Base-by-base conservation (phyloP, 2,113 vertebrate genomes). In the Sceloporus undulatus region DNA sequence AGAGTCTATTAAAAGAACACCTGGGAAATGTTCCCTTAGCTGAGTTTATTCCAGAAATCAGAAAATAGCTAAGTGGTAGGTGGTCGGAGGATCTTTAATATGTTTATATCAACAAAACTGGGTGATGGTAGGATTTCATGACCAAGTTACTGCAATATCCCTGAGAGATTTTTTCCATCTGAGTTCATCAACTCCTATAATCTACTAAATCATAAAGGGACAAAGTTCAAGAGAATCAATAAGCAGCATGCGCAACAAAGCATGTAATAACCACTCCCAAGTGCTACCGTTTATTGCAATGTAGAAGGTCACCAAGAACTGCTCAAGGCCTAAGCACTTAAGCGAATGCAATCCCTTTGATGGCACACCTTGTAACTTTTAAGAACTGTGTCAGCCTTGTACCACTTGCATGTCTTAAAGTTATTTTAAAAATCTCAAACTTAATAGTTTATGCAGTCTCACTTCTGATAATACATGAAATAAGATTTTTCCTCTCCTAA, bases 191-290 rank as follows among this genome's bases (percentile, higher is more conserved):
- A 83, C 90, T 92, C 91, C 65, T 78, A 77, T 88, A 93, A 94
- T 95, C 94, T 94, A 93, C 79, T 87, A 95, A 96, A 95, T 93
- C 92, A 93, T 94, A 94, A 86, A 84, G 21, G 62, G 94, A 87
- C 89, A 94, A 96, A 96, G 96, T 96, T 94, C 96, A 96, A 90
- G 91, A 94, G 89, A 94, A 92, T 89, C 89, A 90, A 90, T 94
- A 92, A 96, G 82, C 89, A 94, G 73, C 86, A 84, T 78, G 87
- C 93, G 83, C 89, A 94, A 66, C 90, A 56, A 75, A 85, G 89
- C 5, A 0, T 89, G 89, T 91, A 94, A 96, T 92, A 87, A 95
- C 93, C 42, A 91, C 91, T 92, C 87, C 85, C 85, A 87, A 87
- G 71, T 90, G 95, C 93, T 96, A 92, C 92, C 68, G 52, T 93